Conservation (phyloP, 2,888 invertebrate species). For the Pachymerium ferrugineum region DNA sequence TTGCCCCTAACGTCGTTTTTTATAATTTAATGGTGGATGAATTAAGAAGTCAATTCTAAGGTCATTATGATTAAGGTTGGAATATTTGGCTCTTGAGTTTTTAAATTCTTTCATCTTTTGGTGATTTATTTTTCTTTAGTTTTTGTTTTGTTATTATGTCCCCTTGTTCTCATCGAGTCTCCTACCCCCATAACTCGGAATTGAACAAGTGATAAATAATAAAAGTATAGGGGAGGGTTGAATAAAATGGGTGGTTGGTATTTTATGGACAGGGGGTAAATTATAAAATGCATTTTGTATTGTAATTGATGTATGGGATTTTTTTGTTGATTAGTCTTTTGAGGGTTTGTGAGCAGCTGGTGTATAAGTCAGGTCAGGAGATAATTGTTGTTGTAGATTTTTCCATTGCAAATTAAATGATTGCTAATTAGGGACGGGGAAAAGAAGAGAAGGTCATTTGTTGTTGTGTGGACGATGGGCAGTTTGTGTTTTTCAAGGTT, state of each 20-base stretch:
- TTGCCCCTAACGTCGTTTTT: not conserved
- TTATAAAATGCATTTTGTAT: not conserved
- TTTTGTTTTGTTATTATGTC: not conserved
- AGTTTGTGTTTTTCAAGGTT: conserved; percentile 8
- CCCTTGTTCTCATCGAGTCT: not conserved
- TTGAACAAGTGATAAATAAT: conserved; percentile 2
- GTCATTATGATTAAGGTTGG: conserved; percentile 7
- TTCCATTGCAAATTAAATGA: conserved; percentile 29
- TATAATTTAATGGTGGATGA: not conserved
- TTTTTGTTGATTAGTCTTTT: not conserved
- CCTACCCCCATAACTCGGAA: not conserved
- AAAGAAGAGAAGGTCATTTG: not conserved
- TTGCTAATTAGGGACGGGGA: conserved; percentile 5
- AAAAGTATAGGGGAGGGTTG: not conserved
- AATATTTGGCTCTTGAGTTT: not conserved
- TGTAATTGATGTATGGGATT: conserved; percentile 1
- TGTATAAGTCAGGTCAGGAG: not conserved
- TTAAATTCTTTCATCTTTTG: too few species aligned
- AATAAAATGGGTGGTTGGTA: not conserved
- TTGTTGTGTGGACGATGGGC: not conserved
- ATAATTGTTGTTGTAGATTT: conserved; percentile 11
- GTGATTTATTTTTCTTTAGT: not conserved
- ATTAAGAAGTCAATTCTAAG: conserved; percentile 4
- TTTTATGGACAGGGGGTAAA: not conserved
- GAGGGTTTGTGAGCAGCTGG: not conserved